Conservation (phyloP, 1,140 invertebrate species). For the Orius insidiosus region DNA sequence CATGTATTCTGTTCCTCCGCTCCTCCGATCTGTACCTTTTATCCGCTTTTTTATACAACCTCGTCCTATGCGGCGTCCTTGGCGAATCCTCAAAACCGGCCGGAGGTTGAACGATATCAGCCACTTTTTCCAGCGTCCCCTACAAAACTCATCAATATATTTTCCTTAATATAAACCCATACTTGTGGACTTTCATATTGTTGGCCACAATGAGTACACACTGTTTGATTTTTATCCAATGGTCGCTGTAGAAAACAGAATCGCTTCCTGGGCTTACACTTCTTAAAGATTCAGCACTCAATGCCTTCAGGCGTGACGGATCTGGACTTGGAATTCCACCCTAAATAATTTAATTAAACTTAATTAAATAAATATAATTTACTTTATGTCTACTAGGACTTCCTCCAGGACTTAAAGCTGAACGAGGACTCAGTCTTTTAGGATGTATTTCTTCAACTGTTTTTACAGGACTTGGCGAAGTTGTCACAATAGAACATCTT, state of each 20-base stretch:
- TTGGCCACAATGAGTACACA: constrained; percentile 60
- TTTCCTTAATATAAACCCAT: no score
- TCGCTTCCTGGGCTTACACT: constrained; percentile 74
- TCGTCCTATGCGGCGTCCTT: constrained; percentile 30
- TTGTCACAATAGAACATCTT: constrained; percentile 12
- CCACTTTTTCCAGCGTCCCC: constrained; percentile 20
- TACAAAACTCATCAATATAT: no score
- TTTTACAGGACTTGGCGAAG: constrained; percentile 18
- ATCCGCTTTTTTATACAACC: constrained; percentile 63
- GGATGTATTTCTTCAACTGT: constrained; percentile 5
- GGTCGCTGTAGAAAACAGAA: constrained; percentile 71
- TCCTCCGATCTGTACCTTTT: constrained; percentile 70
- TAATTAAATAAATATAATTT: background rate
- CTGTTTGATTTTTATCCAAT: constrained; percentile 26
- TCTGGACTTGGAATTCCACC: constrained; percentile 21
- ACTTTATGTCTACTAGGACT: constrained; percentile 18
- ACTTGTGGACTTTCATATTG: constrained; percentile 32
- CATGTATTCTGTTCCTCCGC: constrained; percentile 19
- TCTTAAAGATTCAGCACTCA: constrained; percentile 64
- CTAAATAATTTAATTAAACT: background rate
- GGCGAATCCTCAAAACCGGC: constrained; percentile 74
- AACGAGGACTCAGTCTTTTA: constrained; percentile 11
- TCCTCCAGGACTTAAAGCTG: constrained; percentile 19
- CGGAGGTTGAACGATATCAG: constrained; percentile 67
- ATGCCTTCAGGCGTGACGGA: constrained; percentile 41